These are phyloP conservation scores for Cosmia trapezina DNA, from an alignment of 2,888 invertebrate genomes.

Conservation along the genomic window DNA sequence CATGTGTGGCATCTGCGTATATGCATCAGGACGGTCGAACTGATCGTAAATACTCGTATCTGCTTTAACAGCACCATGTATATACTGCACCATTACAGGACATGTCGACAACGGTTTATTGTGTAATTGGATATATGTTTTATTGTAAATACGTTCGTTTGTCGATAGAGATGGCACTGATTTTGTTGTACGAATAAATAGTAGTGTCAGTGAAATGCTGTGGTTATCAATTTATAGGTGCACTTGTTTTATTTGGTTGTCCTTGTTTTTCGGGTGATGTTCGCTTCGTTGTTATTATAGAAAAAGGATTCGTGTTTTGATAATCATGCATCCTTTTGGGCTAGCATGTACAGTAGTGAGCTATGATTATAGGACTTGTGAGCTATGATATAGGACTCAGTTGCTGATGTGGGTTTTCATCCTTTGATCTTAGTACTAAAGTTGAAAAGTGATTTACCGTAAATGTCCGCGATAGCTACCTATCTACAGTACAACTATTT, in stretches of 20 bases:
- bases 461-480: too few species aligned
- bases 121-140: constrained; percentile 71
- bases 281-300: constrained; percentile 9
- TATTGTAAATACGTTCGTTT: constrained; percentile 62
- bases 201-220: constrained; percentile 21
- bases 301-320: neutral
- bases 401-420: constrained; percentile 8
- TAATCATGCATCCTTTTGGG: constrained; percentile 28
- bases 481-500: too few species aligned
- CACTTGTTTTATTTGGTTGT: constrained; percentile 41
- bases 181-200: constrained; percentile 54
- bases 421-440: neutral
- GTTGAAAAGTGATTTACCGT: too few species aligned
- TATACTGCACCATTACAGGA: constrained; percentile 71
- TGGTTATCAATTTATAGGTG: constrained; percentile 48
- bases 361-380: too few species aligned
- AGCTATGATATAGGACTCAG: neutral
- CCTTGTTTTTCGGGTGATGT: constrained; percentile 17
- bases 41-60: constrained; percentile 87
- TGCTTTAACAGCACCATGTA: constrained; percentile 83
- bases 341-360: constrained; percentile 14
- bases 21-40: constrained; percentile 78
- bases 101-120: constrained; percentile 79
- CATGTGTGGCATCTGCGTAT: constrained; percentile 89
- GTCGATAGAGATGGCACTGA: constrained; percentile 42